Evolutionary conservation across 2,888 invertebrate genomes (phyloP).

Genomic region (Drosophila ezoana): DNA sequence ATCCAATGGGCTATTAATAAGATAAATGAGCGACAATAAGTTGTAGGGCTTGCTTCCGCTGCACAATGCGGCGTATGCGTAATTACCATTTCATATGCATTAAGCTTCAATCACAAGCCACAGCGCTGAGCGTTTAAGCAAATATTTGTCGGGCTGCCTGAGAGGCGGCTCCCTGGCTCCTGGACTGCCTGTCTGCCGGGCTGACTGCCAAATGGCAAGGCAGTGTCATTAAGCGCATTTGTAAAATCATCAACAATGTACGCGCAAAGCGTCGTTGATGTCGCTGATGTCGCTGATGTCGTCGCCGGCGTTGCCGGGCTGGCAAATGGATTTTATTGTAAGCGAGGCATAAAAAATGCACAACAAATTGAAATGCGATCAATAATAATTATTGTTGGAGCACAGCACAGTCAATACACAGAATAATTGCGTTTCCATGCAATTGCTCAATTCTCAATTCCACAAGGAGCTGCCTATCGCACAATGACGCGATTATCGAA

Average conservation of each 20-base stretch:
- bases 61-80: constrained; percentile 76
- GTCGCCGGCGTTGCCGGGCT: constrained; percentile 28
- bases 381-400: constrained; percentile 80
- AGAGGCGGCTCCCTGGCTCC: constrained; percentile 3
- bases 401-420: constrained; percentile 74
- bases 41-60: constrained; percentile 65
- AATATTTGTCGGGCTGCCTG: constrained; percentile 46
- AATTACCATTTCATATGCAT: constrained; percentile 80
- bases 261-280: constrained; percentile 28
- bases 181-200: constrained; percentile 5
- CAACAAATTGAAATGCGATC: constrained; percentile 80
- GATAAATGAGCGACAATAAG: constrained; percentile 78
- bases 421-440: constrained; percentile 80
- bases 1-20: constrained; percentile 64
- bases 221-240: constrained; percentile 77
- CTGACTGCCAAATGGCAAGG: constrained; percentile 53
- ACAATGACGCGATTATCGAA: constrained; percentile 68
- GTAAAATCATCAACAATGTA: constrained; percentile 75
- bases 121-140: constrained; percentile 46
- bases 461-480: constrained; percentile 64
- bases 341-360: constrained; percentile 60
- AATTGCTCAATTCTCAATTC: constrained; percentile 78
- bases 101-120: constrained; percentile 69
- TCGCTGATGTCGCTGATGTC: constrained; percentile 14
- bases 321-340: constrained; percentile 67